Base-by-base conservation (phyloP, 2,888 invertebrate species). In the Diarsia brunnea region DNA sequence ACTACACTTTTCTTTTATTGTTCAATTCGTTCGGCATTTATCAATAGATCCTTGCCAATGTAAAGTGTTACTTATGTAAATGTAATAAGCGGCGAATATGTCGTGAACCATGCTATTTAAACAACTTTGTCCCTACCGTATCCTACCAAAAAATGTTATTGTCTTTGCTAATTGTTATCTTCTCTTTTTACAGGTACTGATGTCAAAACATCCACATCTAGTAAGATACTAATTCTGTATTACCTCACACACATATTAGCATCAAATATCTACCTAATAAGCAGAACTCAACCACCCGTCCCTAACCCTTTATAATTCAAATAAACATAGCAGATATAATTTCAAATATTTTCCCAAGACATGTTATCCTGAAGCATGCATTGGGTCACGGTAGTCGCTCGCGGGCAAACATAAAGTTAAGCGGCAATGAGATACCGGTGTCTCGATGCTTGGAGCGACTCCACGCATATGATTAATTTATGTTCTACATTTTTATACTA, bases 351-450 rank as follows among this genome's bases (percentile, higher is more conserved):
- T 85, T 73, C 78, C 69, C 65, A 65, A 78, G 65, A 66, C 53
- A 73, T 70, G 69, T 69, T 68, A 47, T 64, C 70, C 16, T 67
- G 53, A 16, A 55, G 49, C 79, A 21, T 75, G 19, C 71, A 45
- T 43, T 60, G 73, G 69, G 74, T 77, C 84, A 53, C 86, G 84
- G 82, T 81, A 78, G 78, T 82, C 65, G 79, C 84, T 83, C 72
- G 84, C 79, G 85, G 89, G 81, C 83, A 75, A 81, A 81, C 80
- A 82, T 83, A 79, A 85, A 87, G 82, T 80, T 82, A 78, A 70
- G 85, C 82, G 88, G 90, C 89, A 88, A 91, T 89, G 86, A 89
- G 89, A 85, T 81, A 84, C 88, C 87, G 85, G 77, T 84, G 77
- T 71, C 74, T 67, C 82, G 55, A 75, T 84, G 84, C 79, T 77